Base-by-base conservation (phyloP, 2,113 vertebrate species). In the Scomber colias region DNA sequence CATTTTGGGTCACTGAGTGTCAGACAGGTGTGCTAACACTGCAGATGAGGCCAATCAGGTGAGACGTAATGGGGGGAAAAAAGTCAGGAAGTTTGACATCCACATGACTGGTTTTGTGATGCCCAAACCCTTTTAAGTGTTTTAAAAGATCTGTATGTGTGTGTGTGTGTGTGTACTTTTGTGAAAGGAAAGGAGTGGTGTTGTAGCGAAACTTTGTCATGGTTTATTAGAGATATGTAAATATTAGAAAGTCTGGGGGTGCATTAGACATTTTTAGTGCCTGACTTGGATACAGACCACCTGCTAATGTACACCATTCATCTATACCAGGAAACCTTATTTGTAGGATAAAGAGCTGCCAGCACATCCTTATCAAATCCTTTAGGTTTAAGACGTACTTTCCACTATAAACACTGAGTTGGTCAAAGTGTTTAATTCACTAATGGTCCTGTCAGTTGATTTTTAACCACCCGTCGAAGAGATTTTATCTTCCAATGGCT, bases 21-120 rank as follows among this genome's bases (percentile, higher is more conserved):
- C 16, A 16, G 17, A 66, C 49, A 62, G 57, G 66, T 82, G 82
- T 60, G 73, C 69, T 68, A 71, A 81, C 67, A 73, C 49, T 16
- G 21, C 48, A 17, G 54, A 59, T 56, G 66, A 67, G 60, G 19
- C 16, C 79, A 79, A 3, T 62, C 82, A 68, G 51, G 21, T 71
- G 71, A 75, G 54, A 45, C 5, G 19, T 53, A 10, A 64, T 62
- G 27, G 31, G 35, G n/a, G 15, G 27, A 9, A 35, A n/a, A 56
- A 59, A 44, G 59, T 85, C 88, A 85, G 88, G 87, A 91, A 85
- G 87, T 87, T 74, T 68, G 44, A 77, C 57, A 35, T 87, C 63
- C 87, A 71, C 27, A 3, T 82, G 62, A 77, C 19, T 70, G 84
- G 53, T 66, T 68, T 44, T 74, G 46, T 30, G 48, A 79, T 66